Evolutionary conservation across 2,797 vertebrate genomes (phyloP).

Genomic region (Otus scops): DNA sequence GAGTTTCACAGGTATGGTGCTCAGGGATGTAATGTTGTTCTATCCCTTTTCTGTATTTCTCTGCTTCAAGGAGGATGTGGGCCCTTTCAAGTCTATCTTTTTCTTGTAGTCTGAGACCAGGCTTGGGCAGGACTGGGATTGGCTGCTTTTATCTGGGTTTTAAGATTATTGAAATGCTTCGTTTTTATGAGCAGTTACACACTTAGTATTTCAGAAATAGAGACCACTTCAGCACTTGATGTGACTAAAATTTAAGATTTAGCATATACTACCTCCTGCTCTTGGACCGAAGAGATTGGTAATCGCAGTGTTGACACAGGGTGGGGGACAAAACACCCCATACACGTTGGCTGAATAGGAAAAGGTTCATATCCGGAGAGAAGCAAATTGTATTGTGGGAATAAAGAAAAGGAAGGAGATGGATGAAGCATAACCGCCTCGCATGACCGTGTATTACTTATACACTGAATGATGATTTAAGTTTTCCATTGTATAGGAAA

Average conservation of each 20-base stretch:
- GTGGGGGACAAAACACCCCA: background rate
- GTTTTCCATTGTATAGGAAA: constrained; percentile 19
- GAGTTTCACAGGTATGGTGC: constrained; percentile 60
- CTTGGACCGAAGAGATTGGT: background rate
- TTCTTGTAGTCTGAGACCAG: background rate
- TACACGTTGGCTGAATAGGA: constrained; percentile 20
- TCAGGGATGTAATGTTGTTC: background rate
- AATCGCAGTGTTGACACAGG: background rate
- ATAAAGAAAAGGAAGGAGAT: constrained; percentile 46
- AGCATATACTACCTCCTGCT: background rate
- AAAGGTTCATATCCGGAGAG: constrained; percentile 22
- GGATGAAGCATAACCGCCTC: constrained; percentile 26
- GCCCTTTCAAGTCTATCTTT: background rate
- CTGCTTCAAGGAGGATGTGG: background rate
- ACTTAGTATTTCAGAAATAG: background rate
- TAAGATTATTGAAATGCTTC: background rate
- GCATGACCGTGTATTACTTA: background rate
- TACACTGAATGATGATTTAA: background rate
- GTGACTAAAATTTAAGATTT: background rate
- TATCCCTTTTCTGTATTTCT: background rate
- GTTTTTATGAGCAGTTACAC: background rate
- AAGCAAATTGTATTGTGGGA: constrained; percentile 35
- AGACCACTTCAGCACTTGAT: background rate
- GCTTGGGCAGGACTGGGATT: background rate
- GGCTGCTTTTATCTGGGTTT: background rate